Conservation (phyloP, 2,888 invertebrate genomes). For the Griposia aprilina region DNA sequence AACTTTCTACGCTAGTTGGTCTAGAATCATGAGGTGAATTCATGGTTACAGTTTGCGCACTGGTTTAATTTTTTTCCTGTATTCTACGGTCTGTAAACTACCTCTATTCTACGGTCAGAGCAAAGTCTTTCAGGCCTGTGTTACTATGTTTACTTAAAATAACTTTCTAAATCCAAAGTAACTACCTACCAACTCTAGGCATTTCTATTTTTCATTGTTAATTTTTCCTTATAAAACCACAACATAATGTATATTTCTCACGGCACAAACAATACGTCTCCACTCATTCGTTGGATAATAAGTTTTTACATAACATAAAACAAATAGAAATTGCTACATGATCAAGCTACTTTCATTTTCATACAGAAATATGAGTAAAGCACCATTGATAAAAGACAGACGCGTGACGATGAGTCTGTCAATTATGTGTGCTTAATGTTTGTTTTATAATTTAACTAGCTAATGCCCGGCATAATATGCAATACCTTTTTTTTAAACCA, state of each 20-base stretch:
- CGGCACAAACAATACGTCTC: constrained; percentile 26
- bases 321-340: constrained; percentile 14
- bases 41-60: no score
- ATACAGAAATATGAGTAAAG: constrained; percentile 21
- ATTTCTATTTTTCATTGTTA: background rate
- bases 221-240: background rate
- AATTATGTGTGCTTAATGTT: background rate
- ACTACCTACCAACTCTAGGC: constrained; percentile 1
- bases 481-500: no score
- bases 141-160: background rate
- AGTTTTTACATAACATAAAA: constrained; percentile 7
- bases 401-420: background rate
- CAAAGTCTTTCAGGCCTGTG: background rate
- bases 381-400: constrained; percentile 2
- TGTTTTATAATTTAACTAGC: background rate
- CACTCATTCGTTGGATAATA: background rate
- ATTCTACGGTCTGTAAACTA: no score
- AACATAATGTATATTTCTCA: constrained; percentile 27
- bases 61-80: no score
- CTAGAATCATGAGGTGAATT: no score
- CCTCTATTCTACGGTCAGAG: background rate
- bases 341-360: constrained; percentile 20
- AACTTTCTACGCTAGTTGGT: no score
- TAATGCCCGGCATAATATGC: no score
- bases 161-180: constrained; percentile 13